A percentile compares a stretch with the other conserved stretches of the same genome.
Evolutionary conservation across 2,797 vertebrate genomes (phyloP).

Genomic region (Yasuhikotakia modesta): DNA sequence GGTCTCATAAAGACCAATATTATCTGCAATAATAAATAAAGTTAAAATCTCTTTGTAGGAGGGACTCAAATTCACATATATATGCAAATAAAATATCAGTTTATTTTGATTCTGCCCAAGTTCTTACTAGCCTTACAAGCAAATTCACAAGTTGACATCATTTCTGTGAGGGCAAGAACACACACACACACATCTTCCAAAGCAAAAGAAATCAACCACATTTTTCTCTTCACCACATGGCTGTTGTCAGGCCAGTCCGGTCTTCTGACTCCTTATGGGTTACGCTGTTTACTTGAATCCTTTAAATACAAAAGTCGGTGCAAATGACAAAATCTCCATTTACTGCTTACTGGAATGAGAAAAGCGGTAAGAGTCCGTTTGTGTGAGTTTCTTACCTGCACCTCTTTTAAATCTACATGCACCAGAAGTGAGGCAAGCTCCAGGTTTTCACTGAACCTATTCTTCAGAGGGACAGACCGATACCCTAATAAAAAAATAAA

Average conservation of each 20-base stretch:
- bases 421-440: constrained; percentile 91
- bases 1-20: too few species aligned
- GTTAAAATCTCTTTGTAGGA: background rate
- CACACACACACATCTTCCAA: background rate
- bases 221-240: constrained; percentile 2
- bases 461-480: constrained; percentile 90
- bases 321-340: background rate
- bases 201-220: background rate
- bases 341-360: background rate
- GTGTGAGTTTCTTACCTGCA: constrained; percentile 78
- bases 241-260: background rate
- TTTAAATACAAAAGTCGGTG: background rate
- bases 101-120: too few species aligned
- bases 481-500: constrained; percentile 77
- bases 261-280: background rate
- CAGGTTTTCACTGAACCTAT: constrained; percentile 86
- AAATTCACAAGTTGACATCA: background rate
- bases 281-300: background rate
- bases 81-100: too few species aligned
- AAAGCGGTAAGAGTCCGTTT: background rate
- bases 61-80: background rate
- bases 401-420: constrained; percentile 82
- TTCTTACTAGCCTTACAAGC: background rate
- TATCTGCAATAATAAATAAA: background rate
- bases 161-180: background rate